Base-by-base conservation (phyloP, 2,888 invertebrate species). In the Sinotaia quadrata region DNA sequence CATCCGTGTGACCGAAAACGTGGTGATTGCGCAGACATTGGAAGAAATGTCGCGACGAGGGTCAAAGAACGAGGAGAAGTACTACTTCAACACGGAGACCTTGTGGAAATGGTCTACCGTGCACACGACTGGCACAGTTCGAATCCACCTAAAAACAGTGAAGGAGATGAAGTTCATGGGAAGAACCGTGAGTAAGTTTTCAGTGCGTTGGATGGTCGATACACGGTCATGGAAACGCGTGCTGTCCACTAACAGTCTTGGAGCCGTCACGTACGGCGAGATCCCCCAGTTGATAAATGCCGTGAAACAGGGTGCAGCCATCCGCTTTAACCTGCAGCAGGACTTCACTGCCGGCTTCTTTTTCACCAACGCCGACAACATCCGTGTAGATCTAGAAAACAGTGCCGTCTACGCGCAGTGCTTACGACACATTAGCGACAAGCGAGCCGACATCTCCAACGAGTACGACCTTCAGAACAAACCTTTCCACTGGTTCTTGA, bases 81-180 rank as follows among this genome's bases (percentile, higher is more conserved):
- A 52, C 15, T 81, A 76, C 33, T 61, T 72, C 63, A 81, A 80
- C 37, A 81, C 71, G 7, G 79, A 80, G 7, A 79, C 82, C 2
- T 72, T 76, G 12, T 69, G 72, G 75, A 56, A 61, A 27, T 71
- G 68, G 62, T 36, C 65, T 27, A 65, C 68, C 29, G 60, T 65
- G 1, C 72, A 72, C 62, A 72, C 68, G n/a, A 59, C 68, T 24
- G 71, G 68, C 58, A 62, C 51, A 34, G 58, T 65, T 2, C 47
- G 56, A 2, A 63, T 47, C 52, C 71, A 74, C 74, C 62, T 68
- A 68, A 27, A 74, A 72, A 18, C 76, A 69, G 49, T 80, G 72
- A 21, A 74, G 68, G 52, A 54, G 49, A 68, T 75, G 68, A 27
- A 60, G 44, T 34, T 69, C 69, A 34, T 57, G n/a, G 34, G 49